Percentiles rank a stretch among this genome's conserved stretches.
Conservation (phyloP, 2,113 vertebrate genomes). For the Hemibagrus wyckioides region DNA sequence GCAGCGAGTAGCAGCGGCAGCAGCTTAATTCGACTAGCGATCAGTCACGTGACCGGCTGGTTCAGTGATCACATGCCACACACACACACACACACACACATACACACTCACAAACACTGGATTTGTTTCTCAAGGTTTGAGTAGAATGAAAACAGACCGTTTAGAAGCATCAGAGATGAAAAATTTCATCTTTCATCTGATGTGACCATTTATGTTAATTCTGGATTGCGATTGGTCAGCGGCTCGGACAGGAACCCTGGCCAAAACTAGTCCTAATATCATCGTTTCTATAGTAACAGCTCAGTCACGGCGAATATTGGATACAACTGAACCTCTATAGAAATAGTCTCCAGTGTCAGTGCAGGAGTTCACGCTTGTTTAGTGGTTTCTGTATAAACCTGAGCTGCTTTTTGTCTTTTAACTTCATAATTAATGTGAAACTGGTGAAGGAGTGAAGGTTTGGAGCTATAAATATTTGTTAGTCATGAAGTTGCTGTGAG, state of each 20-base stretch:
- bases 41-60: slow-evolving; percentile 21
- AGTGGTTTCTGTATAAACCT: too few relatives aligned
- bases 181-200: neutral
- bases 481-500: too few relatives aligned
- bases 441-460: too few relatives aligned
- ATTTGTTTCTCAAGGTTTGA: neutral
- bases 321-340: neutral
- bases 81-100: neutral
- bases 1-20: slow-evolving; percentile 64
- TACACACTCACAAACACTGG: neutral
- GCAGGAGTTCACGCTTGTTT: too few relatives aligned
- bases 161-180: neutral
- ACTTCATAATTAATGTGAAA: too few relatives aligned
- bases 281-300: neutral
- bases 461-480: too few relatives aligned
- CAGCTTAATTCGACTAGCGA: slow-evolving; percentile 41
- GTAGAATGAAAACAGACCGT: neutral
- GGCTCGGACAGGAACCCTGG: neutral
- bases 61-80: neutral
- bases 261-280: neutral
- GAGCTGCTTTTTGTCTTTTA: too few relatives aligned
- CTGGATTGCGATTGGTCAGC: neutral
- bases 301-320: neutral
- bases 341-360: neutral
- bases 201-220: neutral